phyloP scores from a whole-genome alignment of 2,113 vertebrate genomes.

The Tetrao urogallus region DNA sequence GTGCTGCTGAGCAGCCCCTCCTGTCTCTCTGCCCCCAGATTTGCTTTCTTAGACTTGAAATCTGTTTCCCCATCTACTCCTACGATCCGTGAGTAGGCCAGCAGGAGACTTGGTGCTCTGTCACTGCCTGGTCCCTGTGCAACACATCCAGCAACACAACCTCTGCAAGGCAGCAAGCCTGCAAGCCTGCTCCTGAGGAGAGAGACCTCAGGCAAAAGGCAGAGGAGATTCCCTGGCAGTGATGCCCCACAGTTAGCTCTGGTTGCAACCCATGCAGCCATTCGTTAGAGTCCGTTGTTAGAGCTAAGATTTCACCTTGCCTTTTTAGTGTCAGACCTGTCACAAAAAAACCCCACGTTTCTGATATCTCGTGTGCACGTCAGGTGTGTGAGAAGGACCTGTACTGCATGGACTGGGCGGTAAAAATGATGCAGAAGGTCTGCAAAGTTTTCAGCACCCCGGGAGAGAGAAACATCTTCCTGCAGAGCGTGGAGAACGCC shows the following conservation, averaged over 20 bases:
- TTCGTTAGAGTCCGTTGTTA: rapidly evolving
- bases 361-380: not conserved
- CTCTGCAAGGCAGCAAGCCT: not conserved
- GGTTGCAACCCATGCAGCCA: not conserved
- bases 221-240: not conserved
- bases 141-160: not conserved
- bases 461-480: conserved; percentile 80
- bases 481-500: conserved; percentile 84
- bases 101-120: not conserved
- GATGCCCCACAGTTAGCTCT: rapidly evolving
- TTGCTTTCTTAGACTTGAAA: not conserved
- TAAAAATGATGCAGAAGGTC: conserved; percentile 87
- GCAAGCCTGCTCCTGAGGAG: not conserved
- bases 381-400: conserved; percentile 93
- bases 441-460: conserved; percentile 78
- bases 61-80: not conserved
- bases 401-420: conserved; percentile 90
- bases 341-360: rapidly evolving
- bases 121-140: not conserved
- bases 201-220: not conserved
- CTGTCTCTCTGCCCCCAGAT: not conserved
- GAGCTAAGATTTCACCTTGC: rapidly evolving
- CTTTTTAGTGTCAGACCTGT: rapidly evolving
- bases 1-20: conserved; percentile 29
- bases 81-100: too few species aligned